Conservation (phyloP, 2,113 vertebrate genomes). For the Marmota flaviventris region DNA sequence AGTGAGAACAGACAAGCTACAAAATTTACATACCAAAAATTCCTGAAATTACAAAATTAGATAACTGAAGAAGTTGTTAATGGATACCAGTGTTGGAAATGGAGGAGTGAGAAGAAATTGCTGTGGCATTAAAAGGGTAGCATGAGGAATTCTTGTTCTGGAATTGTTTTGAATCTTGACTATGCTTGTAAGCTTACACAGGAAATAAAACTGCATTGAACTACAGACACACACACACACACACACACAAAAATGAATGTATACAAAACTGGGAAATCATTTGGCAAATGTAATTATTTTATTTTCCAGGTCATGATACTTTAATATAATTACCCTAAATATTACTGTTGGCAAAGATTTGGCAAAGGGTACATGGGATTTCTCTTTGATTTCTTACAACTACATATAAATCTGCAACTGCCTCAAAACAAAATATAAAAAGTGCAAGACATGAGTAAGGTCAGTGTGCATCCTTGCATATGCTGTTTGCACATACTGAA, state of each 20-base stretch:
- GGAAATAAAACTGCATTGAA: neutral
- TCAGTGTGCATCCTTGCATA: accelerated
- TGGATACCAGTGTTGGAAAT: neutral
- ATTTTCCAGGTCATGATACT: neutral
- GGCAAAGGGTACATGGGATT: neutral
- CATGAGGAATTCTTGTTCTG: neutral
- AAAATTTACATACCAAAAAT: neutral
- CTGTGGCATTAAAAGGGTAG: no score
- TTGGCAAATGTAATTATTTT: neutral
- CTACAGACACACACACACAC: neutral
- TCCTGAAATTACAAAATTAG: neutral
- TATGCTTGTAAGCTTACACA: neutral
- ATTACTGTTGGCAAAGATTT: neutral
- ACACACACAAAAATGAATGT: neutral
- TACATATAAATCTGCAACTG: neutral
- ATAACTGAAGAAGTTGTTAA: neutral
- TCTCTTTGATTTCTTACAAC: neutral
- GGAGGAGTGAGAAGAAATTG: neutral
- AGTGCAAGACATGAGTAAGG: neutral
- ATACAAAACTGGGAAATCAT: neutral
- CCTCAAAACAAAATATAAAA: neutral
- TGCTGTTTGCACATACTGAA: neutral
- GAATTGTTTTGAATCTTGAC: neutral
- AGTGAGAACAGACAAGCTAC: neutral
- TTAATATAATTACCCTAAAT: neutral